A percentile compares a stretch with the other conserved stretches of the same genome.
Conservation (phyloP, 2,113 vertebrate species). For the Oreochromis spilurus region DNA sequence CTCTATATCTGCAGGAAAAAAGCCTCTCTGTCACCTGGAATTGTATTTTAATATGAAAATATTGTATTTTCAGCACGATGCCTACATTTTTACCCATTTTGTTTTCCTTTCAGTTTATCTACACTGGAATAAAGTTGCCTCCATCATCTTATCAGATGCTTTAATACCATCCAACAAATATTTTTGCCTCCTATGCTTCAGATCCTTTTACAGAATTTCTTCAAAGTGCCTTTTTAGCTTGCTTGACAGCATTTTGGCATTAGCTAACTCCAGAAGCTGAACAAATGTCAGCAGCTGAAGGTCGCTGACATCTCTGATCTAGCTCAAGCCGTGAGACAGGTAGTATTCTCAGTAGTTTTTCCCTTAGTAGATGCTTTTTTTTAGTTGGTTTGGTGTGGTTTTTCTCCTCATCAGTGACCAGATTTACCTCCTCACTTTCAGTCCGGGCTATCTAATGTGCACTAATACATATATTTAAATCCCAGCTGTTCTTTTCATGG, state of each 20-base stretch:
- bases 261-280: neutral
- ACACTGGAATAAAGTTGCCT: neutral
- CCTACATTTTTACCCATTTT: neutral
- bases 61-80: neutral
- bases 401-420: neutral
- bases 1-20: neutral
- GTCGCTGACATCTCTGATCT: neutral
- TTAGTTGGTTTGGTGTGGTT: neutral
- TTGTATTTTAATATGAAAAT: neutral
- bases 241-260: neutral
- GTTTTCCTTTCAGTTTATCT: neutral
- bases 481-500: neutral
- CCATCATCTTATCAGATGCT: neutral
- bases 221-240: neutral
- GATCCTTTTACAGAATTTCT: neutral
- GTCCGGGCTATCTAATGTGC: neutral
- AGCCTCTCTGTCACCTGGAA: neutral
- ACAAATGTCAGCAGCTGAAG: neutral
- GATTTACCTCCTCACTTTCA: neutral
- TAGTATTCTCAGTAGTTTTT: neutral
- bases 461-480: neutral
- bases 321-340: neutral
- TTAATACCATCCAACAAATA: neutral
- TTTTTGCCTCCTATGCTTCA: neutral
- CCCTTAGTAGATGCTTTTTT: neutral